Base-by-base conservation (phyloP, 2,797 vertebrate genomes). In the Spheniscus humboldti region DNA sequence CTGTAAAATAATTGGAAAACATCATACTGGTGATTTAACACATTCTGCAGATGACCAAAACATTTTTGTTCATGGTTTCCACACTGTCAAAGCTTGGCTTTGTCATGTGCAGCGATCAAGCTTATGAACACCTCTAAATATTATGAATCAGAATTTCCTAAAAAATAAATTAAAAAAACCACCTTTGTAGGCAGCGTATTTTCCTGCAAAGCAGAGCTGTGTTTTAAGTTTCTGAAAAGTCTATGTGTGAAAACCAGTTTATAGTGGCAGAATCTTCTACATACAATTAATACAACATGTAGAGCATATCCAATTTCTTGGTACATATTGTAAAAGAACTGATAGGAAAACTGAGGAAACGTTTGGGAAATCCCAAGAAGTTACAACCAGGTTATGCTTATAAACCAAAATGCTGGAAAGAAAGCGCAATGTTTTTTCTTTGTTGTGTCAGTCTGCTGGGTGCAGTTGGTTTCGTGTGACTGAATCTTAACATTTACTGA, bases 241-340 rank as follows among this genome's bases (percentile, higher is more conserved):
- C 55, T 90, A 0, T 80, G 55, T 86, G 74, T 75, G 52, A 91
- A 96, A 92, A 88, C 31, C 56, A 79, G 48, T 68, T 92, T 86
- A 77, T 55, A 68, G 80, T 67, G 69, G 41, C 74, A 92, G 64
- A 76, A 59, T 93, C 72, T 87, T 82, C 69, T 76, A 17, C 41
- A 5, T 67, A 63, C 87, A 88, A 88, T 96, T 94, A 95, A 89
- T 92, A 77, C 71, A 92, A 59, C 52, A 43, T 94, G 92, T 93
- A 90, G 30, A 73, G 30, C 73, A 13, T 95, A 93, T 94, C 90
- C 79, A 88, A 0, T 97, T 97, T 97, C 92, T 94, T 79, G 63
- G 69, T 94, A 35, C 55, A 9, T 90, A 52, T 23, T 96, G 79
- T 95, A 89, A 94, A 96, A 87, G 53, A 80, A 73, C 59, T 83